Base-by-base conservation (phyloP, 2,113 vertebrate genomes). In the Salvelinus namaycush region DNA sequence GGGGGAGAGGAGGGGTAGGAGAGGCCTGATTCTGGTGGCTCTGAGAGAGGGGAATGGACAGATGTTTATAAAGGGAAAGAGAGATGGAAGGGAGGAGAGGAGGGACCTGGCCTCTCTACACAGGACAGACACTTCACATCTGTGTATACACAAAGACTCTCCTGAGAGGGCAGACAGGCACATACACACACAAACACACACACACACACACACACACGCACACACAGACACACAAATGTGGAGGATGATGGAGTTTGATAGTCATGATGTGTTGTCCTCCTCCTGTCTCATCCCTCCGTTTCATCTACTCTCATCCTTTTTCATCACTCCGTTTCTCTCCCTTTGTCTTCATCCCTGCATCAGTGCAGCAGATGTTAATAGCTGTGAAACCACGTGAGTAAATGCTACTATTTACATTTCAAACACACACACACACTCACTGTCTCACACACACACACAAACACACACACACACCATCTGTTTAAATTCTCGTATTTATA, bases 111-210 rank as follows among this genome's bases (percentile, higher is more conserved):
- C 87, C 88, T 82, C 79, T 75, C 77, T 67, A 59, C 76, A 39
- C 27, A 5, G 72, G 67, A 82, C 72, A 67, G 84, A 81, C 80
- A 74, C 66, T 69, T 82, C 87, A 90, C 91, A 91, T 91, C 91
- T 92, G 90, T 88, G 34, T 39, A 39, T 24, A n/a, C 60, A 64
- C 20, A 64, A 20, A 22, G 20, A 64, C 60, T 64, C 60, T 9
- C 34, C 34, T 39, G 34, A 39, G 34, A 39, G 7, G 22, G n/a
- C 16, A 79, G 72, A 70, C 48, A 70, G 49, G 31, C 66, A 65
- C 34, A 79, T 69, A 72, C 75, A 72, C 54, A 70, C 5, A 59
- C 57, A 76, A 57, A n/a, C n/a, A 79, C 59, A 77, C 73, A 59
- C 68, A 77, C 65, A 51, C 65, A 70, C 78, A 74, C 59, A 78